Evolutionary conservation across 2,797 vertebrate species (phyloP).

Genomic region (Labroides dimidiatus): DNA sequence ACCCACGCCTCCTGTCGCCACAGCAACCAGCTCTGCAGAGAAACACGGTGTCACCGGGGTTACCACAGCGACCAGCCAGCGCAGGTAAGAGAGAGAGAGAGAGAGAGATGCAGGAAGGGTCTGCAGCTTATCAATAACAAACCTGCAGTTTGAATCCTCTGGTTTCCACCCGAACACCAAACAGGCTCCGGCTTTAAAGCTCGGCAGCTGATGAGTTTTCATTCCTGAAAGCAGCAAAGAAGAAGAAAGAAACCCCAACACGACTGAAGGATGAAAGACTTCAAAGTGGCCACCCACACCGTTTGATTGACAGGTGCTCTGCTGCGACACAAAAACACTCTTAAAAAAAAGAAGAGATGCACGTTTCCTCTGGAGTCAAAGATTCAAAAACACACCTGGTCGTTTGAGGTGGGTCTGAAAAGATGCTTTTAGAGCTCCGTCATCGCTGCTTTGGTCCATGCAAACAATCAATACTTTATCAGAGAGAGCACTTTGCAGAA

Average conservation of each 20-base stretch:
- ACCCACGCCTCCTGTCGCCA: slow-evolving; percentile 95
- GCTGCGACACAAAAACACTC: background rate
- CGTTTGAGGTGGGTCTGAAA: background rate
- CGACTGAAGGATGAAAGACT: slow-evolving; percentile 12
- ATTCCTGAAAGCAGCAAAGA: slow-evolving; percentile 12
- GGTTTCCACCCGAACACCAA: no score
- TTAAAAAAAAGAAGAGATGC: background rate
- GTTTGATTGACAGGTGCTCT: slow-evolving; percentile 48
- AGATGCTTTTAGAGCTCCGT: background rate
- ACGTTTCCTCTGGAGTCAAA: background rate
- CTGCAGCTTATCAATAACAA: slow-evolving; percentile 17
- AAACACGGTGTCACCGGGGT: slow-evolving; percentile 93
- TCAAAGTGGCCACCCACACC: slow-evolving; percentile 25
- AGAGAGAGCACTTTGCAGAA: no score
- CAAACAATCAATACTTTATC: background rate
- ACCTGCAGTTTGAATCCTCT: background rate
- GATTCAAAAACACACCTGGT: background rate
- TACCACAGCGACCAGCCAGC: slow-evolving; percentile 95
- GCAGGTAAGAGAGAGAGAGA: slow-evolving; percentile 83
- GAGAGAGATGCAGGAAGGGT: no score
- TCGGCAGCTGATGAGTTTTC: slow-evolving; percentile 11
- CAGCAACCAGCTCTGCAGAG: slow-evolving; percentile 93
- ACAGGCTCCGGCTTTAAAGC: background rate
- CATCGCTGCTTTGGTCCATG: no score
- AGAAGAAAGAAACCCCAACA: slow-evolving; percentile 30